Evolutionary conservation across 2,113 vertebrate genomes (phyloP).

Genomic region (Dendrocopos noguchii): DNA sequence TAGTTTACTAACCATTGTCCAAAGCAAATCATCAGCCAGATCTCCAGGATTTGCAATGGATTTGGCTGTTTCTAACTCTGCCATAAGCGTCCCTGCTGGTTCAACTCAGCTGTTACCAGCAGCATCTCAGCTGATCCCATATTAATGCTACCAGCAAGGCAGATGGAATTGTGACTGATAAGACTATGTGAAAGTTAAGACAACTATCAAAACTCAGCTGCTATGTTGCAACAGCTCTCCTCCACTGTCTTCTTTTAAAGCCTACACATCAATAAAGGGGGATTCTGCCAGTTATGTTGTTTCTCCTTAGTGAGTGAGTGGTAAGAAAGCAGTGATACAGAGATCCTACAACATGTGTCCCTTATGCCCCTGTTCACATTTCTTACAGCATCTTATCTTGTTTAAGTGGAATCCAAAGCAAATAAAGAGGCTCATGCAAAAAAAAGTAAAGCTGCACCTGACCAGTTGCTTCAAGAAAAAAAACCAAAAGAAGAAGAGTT

Average conservation of each 20-base stretch:
- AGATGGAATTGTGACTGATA: not conserved
- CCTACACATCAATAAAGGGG: not conserved
- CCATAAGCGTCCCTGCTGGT: not conserved
- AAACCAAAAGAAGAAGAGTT: not conserved
- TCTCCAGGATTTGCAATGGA: not conserved
- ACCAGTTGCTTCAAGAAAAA: not conserved
- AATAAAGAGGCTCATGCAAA: not conserved
- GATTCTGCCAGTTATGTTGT: not conserved
- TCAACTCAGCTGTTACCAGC: not conserved
- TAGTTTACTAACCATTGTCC: not conserved
- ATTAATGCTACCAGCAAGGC: not conserved
- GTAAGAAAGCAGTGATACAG: not conserved
- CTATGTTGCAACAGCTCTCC: not conserved
- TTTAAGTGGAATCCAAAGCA: not conserved
- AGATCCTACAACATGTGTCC: not conserved
- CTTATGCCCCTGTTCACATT: not conserved
- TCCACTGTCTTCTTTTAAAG: not conserved
- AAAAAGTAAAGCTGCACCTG: not conserved
- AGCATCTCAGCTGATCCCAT: not conserved
- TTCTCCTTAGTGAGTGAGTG: not conserved
- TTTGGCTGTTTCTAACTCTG: not conserved
- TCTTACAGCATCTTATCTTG: not conserved
- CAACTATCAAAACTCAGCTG: not conserved
- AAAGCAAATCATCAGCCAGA: not conserved
- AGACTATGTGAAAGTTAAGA: not conserved